Evolutionary conservation across 2,888 invertebrate genomes (phyloP), one percentile per base, ranked within the genome.

Genomic region (Aelia acuminata): DNA sequence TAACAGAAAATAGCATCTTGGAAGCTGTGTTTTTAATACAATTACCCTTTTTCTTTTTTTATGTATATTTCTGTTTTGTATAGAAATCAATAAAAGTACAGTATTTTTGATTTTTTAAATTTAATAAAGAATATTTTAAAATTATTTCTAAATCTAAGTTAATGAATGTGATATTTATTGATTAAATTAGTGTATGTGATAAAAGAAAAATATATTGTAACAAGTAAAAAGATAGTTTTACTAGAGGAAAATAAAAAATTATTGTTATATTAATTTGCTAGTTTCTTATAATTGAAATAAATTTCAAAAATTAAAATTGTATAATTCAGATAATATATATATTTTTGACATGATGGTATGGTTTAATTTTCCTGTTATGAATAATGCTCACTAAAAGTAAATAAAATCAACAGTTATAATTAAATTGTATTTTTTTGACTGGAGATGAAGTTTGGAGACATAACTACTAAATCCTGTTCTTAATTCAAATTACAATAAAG

Each of bases 41-140:
- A 80, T 80, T 80, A 80, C 80, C 80, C 80, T 80, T n/a, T n/a
- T 80, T 0, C 43, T n/a, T 80, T 43, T n/a, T 80, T 22, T 39
- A 43, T 80, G 80, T 80, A 80, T 80, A 80, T 80, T 80, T 80
- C 39, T 80, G 63, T 80, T 80, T 43, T 80, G 43, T 80, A 80
- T 80, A 80, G 80, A 80, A 80, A 43, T 43, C 39, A 80, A 39
- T 43, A 80, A 80, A 80, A 80, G 43, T 80, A 80, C 80, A 80
- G 80, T 80, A 80, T 80, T 80, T 80, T 80, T 80, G 22, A 80
- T 80, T 80, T 43, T 43, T 80, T 7, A 80, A 57, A 75, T 35
- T 80, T 80, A 80, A 80, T 80, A 43, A 80, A 75, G 75, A 75
- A 80, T 63, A 63, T 80, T 80, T 43, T 80, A 80, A 80, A 80